Evolutionary conservation across 2,888 invertebrate species (phyloP).

Genomic region (Myopa testacea): DNA sequence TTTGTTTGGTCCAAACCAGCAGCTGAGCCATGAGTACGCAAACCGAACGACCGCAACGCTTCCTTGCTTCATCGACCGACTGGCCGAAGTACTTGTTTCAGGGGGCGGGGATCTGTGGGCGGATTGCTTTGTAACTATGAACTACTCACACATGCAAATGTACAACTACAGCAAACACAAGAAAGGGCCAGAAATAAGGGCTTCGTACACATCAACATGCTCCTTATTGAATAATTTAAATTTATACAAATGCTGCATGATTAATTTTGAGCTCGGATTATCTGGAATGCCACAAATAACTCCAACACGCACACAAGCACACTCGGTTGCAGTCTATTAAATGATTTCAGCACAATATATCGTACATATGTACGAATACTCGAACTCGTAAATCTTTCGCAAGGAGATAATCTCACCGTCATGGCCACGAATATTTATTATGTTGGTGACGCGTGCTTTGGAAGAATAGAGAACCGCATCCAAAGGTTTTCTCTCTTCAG

Average conservation of each 20-base stretch:
- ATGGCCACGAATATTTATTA: background rate
- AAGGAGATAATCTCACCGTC: background rate
- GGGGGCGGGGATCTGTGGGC: background rate
- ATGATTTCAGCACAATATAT: background rate
- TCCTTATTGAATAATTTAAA: constrained; percentile 18
- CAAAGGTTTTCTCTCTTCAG: background rate
- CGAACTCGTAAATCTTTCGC: background rate
- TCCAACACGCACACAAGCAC: constrained; percentile 8
- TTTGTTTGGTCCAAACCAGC: background rate
- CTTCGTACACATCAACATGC: background rate
- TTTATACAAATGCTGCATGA: constrained; percentile 25
- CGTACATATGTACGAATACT: too few species aligned
- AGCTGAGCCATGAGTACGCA: constrained; percentile 12
- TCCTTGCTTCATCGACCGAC: background rate
- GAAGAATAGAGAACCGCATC: background rate
- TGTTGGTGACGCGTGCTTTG: background rate
- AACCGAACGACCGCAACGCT: background rate
- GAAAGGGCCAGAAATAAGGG: background rate
- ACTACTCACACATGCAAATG: background rate
- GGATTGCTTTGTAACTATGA: background rate
- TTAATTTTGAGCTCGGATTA: constrained; percentile 29
- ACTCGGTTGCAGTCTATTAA: background rate
- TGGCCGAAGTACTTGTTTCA: background rate
- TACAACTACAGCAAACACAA: too few species aligned
- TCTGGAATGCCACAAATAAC: background rate